Evolutionary conservation across 2,797 vertebrate species (phyloP), one percentile per base, ranked within the genome.

Genomic region (Rhabdophis nuchalis): DNA sequence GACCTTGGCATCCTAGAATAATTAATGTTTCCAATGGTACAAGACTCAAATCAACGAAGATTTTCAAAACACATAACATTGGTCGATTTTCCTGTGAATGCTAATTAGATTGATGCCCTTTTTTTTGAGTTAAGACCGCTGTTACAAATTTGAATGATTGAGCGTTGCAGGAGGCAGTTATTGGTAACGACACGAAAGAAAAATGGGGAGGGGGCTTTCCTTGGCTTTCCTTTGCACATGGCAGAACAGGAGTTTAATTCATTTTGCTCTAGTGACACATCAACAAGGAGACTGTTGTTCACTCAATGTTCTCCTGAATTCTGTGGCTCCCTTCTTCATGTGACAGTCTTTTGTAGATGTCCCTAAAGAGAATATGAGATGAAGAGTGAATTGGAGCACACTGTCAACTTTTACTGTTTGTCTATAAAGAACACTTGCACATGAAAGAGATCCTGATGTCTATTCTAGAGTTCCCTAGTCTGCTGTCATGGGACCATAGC

Each of bases 311-410:
- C 90, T 96, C 87, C 68, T 94, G 89, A 93, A 5, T 92, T 68
- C 94, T 88, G 94, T 57, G 85, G 92, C 92, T 95, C 93, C 96
- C 87, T 82, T 0, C 0, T 90, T 87, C 86, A 52, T 95, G 93
- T 93, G 92, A 60, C 53, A 32, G 0, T 92, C 95, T 89, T 95
- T 95, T 93, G 93, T 95, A 93, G 90, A 52, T 87, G 92, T 82
- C 14, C 94, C 97, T 97, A 90, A 92, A 95, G 85, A 96, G 72
- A 94, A 89, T 11, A 94, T 3, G 90, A 94, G 86, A 93, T 16
- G 25, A 68, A 96, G 25, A 94, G 10, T 87, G 4, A 23, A 87
- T 96, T 94, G 96, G 90, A 95, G 87, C 85, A 86, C n/a, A 57
- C 61, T 32, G 77, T 52, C n/a, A n/a, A 20, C 5, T 7, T 52